Evolutionary conservation across 2,113 vertebrate genomes (phyloP), one percentile per base, ranked within the genome.

Genomic region (Passerina amoena): DNA sequence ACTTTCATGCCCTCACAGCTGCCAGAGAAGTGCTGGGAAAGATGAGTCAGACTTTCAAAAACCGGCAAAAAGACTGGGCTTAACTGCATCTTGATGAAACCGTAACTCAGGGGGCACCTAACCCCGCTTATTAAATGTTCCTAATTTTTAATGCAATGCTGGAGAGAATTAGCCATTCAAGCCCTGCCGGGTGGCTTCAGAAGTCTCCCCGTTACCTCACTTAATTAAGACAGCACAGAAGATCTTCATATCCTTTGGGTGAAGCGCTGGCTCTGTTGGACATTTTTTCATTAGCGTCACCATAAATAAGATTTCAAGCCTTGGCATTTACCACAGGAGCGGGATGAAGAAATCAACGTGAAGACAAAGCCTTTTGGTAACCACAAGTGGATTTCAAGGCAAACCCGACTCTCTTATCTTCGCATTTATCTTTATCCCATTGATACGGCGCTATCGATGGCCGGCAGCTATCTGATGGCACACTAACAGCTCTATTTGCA

Each of bases 361-460:
- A 53, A 90, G 91, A 91, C 91, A 84, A 86, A 86, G 40, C 69
- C 92, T 94, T 90, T 92, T 89, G 96, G 88, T 73, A 84, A 94
- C 92, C 82, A 7, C 93, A 71, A 97, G 97, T 80, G 95, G 97
- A 97, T 95, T 88, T 93, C 54, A 56, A 97, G 88, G 90, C 83
- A 66, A 96, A 66, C 60, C 61, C 40, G 24, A 20, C 86, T 97
- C 97, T 93, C 86, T 96, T 84, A 97, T 93, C 85, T 94, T 79
- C 92, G 75, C 97, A 94, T 97, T 94, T 90, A 95, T 93, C 96
- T 93, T 96, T 94, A 97, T 94, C 97, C 86, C 92, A 84, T 42
- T 87, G 96, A 93, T 96, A 94, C 70, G 64, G 90, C 70, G 78
- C 95, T 97, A 94, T 97, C 83, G 69, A 89, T 95, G 96, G 47